These are phyloP conservation scores for Ivindomyrus marchei DNA, from an alignment of 2,113 vertebrate species.

Conservation along the genomic window DNA sequence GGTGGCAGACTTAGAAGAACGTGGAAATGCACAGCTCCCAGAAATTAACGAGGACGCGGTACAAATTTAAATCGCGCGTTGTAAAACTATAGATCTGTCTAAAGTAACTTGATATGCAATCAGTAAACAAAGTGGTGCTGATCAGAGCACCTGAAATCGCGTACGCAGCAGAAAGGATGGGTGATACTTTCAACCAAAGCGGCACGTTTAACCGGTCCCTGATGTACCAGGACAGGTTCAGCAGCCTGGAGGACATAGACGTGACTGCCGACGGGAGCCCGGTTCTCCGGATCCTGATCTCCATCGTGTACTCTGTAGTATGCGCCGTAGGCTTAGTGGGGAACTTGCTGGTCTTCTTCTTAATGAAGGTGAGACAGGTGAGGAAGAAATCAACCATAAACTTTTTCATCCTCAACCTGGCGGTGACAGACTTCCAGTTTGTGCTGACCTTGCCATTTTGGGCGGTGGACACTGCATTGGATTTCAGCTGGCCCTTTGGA, in stretches of 20 bases:
- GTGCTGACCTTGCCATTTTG: conserved; percentile 87
- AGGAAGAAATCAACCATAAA: conserved; percentile 80
- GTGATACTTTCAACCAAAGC: conserved; percentile 37
- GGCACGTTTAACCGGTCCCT: conserved; percentile 36
- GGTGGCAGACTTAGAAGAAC: background rate
- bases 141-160: conserved; percentile 8
- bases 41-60: background rate
- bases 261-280: conserved; percentile 56
- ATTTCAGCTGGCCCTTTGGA: conserved; percentile 90
- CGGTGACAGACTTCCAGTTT: conserved; percentile 86
- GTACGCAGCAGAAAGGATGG: conserved; percentile 37
- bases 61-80: background rate
- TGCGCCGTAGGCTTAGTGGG: conserved; percentile 81
- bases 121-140: conserved; percentile 14
- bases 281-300: conserved; percentile 69
- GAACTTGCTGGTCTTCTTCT: conserved; percentile 81
- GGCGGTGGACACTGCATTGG: conserved; percentile 80
- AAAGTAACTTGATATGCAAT: conserved; percentile 34
- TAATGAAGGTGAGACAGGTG: conserved; percentile 73
- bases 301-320: conserved; percentile 77
- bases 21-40: background rate
- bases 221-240: conserved; percentile 25
- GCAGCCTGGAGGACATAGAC: conserved; percentile 47
- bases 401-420: conserved; percentile 81
- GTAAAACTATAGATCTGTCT: background rate